Evolutionary conservation across 2,888 invertebrate species (phyloP).

Genomic region (Bombyx huttoni): DNA sequence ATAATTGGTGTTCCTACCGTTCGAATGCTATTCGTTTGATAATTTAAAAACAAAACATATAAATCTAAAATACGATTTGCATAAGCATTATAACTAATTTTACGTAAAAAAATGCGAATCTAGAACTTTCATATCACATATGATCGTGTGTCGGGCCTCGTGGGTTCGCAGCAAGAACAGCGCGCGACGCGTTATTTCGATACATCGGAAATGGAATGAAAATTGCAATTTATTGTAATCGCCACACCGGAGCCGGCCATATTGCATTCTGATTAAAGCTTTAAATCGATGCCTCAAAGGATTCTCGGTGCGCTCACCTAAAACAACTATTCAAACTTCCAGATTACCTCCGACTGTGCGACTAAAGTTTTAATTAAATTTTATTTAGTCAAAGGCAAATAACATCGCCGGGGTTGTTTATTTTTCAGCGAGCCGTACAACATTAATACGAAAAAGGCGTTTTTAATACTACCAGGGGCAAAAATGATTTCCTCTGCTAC

Average conservation of each 20-base stretch:
- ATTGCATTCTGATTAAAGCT: background rate
- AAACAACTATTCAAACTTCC: background rate
- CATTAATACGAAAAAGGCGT: no score
- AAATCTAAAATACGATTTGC: conserved; percentile 26
- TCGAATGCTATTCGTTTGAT: conserved; percentile 34
- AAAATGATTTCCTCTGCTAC: no score
- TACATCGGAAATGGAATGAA: background rate
- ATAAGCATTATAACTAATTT: conserved; percentile 36
- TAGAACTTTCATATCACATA: conserved; percentile 36
- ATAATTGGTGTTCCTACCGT: conserved; percentile 66
- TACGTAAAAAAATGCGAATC: conserved; percentile 30
- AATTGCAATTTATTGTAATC: background rate
- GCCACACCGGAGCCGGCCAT: background rate
- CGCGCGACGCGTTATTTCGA: background rate
- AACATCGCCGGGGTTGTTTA: no score
- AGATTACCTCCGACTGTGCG: no score
- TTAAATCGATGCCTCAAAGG: background rate
- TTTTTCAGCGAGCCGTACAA: no score
- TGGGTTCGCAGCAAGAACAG: background rate
- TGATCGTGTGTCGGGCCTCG: conserved; percentile 2
- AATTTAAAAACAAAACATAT: conserved; percentile 13
- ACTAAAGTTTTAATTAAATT: no score
- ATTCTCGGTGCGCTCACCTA: background rate
- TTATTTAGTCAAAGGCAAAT: no score
- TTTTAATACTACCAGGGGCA: no score